These are phyloP conservation scores for Drosophila neocordata DNA, from an alignment of 1,140 invertebrate species.

Conservation along the genomic window DNA sequence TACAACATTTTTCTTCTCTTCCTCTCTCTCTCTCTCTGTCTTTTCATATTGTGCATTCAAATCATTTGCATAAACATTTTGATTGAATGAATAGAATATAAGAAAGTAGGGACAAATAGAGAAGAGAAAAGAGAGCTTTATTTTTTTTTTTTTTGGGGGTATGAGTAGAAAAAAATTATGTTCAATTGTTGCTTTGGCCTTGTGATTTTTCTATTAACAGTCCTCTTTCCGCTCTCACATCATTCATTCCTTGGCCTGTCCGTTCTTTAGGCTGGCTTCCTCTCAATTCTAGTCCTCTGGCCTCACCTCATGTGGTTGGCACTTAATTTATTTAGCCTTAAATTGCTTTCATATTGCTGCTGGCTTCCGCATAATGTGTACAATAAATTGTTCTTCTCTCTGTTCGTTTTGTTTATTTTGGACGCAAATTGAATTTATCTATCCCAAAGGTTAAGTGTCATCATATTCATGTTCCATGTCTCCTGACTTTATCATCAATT, in stretches of 20 bases:
- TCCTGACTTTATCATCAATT: neutral
- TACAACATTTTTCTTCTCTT: slow-evolving; percentile 22
- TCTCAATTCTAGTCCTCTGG: neutral
- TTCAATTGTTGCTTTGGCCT: slow-evolving; percentile 6
- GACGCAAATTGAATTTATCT: slow-evolving; percentile 30
- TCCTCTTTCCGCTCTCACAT: neutral
- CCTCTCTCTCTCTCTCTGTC: slow-evolving; percentile 2
- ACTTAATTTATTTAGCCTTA: slow-evolving; percentile 24
- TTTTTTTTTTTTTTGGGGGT: too few relatives aligned
- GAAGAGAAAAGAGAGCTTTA: too few relatives aligned
- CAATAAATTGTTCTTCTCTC: neutral
- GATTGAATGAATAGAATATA: slow-evolving; percentile 12
- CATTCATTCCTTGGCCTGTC: too few relatives aligned
- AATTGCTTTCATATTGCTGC: slow-evolving; percentile 28
- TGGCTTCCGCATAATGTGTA: neutral
- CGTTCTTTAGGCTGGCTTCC: too few relatives aligned
- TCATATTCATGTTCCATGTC: neutral
- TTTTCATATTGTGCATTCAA: slow-evolving; percentile 25
- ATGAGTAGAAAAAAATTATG: neutral
- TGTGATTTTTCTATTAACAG: neutral
- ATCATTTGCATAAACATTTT: slow-evolving; percentile 42
- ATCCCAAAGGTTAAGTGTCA: slow-evolving; percentile 22
- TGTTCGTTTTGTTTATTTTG: neutral
- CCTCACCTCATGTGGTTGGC: slow-evolving; percentile 19
- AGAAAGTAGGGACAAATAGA: neutral